A percentile compares a stretch with the other conserved stretches of the same genome.
Evolutionary conservation across 2,888 invertebrate species (phyloP).

Genomic region (Malthinus flaveolus): DNA sequence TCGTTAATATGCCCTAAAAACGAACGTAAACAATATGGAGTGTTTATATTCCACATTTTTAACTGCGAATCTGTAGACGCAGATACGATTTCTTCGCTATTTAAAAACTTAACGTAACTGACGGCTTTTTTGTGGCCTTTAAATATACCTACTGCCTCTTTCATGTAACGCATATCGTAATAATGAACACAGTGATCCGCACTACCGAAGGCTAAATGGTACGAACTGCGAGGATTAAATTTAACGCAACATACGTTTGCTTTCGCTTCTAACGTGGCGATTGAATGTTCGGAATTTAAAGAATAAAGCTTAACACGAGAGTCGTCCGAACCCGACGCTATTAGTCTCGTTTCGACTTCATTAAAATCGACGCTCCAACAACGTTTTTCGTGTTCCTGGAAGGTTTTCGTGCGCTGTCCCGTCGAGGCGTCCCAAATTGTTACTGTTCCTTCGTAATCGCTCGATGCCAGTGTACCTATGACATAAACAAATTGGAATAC

Average conservation of each 20-base stretch:
- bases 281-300: slow-evolving; percentile 81
- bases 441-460: slow-evolving; percentile 93
- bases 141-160: slow-evolving; percentile 79
- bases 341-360: slow-evolving; percentile 82
- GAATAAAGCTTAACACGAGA: slow-evolving; percentile 92
- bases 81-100: slow-evolving; percentile 82
- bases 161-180: slow-evolving; percentile 86
- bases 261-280: slow-evolving; percentile 87
- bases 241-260: slow-evolving; percentile 96
- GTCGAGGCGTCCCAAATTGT: slow-evolving; percentile 90
- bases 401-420: slow-evolving; percentile 72
- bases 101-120: slow-evolving; percentile 90
- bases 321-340: slow-evolving; percentile 93
- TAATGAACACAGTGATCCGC: slow-evolving; percentile 97
- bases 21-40: slow-evolving; percentile 76
- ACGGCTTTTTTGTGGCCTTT: slow-evolving; percentile 92
- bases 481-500: neutral
- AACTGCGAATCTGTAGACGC: slow-evolving; percentile 91
- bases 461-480: slow-evolving; percentile 76
- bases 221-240: slow-evolving; percentile 82
- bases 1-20: slow-evolving; percentile 93
- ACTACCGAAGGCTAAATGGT: slow-evolving; percentile 92
- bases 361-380: slow-evolving; percentile 98
- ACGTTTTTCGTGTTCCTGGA: slow-evolving; percentile 90
- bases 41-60: slow-evolving; percentile 87